Evolutionary conservation across 2,888 invertebrate genomes (phyloP), one percentile per base, ranked within the genome.

Genomic region (Zootermopsis nevadensis): DNA sequence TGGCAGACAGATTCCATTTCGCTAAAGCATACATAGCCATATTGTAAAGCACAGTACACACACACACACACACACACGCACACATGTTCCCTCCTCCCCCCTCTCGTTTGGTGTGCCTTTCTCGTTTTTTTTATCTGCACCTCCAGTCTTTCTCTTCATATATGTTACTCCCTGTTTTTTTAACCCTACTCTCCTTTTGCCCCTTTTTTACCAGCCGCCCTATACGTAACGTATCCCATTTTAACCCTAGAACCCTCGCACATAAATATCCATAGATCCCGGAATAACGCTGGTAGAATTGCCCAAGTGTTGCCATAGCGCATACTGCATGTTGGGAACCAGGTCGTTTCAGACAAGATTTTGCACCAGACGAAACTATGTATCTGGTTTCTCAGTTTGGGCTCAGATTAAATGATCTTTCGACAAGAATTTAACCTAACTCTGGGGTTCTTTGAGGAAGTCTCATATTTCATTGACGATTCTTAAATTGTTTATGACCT

Each of bases 1-100:
- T 67, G 79, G 66, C 31, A 84, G 84, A 84, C 84, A 84, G 84
- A 84, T 84, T 84, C 84, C 84, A 84, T 84, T 84, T 82, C 84
- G 82, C 72, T 69, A 82, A 81, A 77, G 77, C 82, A 83, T 77
- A 77, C 83, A 82, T 60, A 77, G 55, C 79, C 77, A 67, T 77
- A 77, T 77, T 77, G 77, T 77, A 55, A 69, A 69, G 31, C 69
- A 69, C 30, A 33, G 19, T 69, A 69, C 69, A 69, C 69, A 69
- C 22, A 53, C 74, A 38, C 38, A 38, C 74, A 74, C 74, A 74
- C 77, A 55, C 53, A 22, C 31, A 19, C 53, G 30, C 60, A 60
- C 27, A 7, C 27, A n/a, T 27, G 53, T 24, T n/a, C 42, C 42
- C 10, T 7, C 48, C 10, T 6, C n/a, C 35, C n/a, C 35, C 10